Evolutionary conservation across 2,797 vertebrate species (phyloP).

Genomic region (Anguilla obscura): DNA sequence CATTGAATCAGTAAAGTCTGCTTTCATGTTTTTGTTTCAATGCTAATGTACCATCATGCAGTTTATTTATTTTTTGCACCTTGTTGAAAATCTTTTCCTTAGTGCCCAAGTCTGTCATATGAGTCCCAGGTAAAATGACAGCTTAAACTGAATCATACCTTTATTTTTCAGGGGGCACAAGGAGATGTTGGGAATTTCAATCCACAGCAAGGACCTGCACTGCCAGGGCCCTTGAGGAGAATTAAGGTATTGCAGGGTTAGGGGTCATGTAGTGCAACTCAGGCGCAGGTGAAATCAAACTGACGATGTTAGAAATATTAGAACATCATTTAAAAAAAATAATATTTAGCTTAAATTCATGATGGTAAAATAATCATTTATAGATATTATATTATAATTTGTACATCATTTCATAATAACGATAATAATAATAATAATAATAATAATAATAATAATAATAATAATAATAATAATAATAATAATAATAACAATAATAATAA

Average conservation of each 20-base stretch:
- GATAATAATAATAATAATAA: too few relatives aligned
- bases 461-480: too few relatives aligned
- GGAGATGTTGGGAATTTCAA: constrained; percentile 29
- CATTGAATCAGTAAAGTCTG: background rate
- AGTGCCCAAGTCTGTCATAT: background rate
- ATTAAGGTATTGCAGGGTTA: constrained; percentile 58
- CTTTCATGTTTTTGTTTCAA: background rate
- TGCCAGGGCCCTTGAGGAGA: constrained; percentile 51
- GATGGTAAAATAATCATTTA: background rate
- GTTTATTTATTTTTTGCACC: background rate
- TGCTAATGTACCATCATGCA: background rate
- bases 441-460: too few relatives aligned
- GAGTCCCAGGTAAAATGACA: background rate
- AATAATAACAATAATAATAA: too few relatives aligned
- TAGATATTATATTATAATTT: background rate
- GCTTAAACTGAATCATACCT: background rate
- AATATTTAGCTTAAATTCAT: background rate
- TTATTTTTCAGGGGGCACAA: constrained; percentile 31
- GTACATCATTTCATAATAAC: too few relatives aligned
- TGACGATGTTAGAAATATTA: background rate
- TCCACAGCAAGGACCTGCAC: constrained; percentile 48
- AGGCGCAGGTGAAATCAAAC: background rate
- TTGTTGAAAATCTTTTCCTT: background rate
- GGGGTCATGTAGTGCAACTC: background rate
- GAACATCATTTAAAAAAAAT: background rate